These are phyloP conservation scores for Bryconaethiops microstoma DNA, from an alignment of 2,797 vertebrate genomes.

Conservation along the genomic window DNA sequence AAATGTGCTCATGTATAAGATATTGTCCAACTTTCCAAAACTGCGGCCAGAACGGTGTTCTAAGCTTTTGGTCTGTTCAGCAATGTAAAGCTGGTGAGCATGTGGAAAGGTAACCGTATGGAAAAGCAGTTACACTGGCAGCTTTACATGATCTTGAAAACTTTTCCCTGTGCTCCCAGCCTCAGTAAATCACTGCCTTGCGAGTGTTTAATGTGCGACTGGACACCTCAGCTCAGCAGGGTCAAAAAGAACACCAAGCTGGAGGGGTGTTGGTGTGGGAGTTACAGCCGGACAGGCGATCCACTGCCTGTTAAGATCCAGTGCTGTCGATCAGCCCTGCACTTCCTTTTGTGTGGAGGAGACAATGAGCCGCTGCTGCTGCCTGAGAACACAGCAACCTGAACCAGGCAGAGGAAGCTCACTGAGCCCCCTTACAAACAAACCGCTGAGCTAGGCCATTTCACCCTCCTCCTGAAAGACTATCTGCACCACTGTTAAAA, in stretches of 20 bases:
- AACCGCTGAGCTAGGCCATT: slow-evolving; percentile 81
- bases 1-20: not conserved
- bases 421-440: slow-evolving; percentile 78
- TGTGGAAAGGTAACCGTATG: slow-evolving; percentile 7
- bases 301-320: slow-evolving; percentile 52
- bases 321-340: slow-evolving; percentile 66
- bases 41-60: not conserved
- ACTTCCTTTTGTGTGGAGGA: slow-evolving; percentile 68
- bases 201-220: slow-evolving; percentile 29
- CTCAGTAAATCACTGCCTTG: slow-evolving; percentile 18
- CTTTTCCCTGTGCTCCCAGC: slow-evolving; percentile 16
- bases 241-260: slow-evolving; percentile 16
- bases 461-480: slow-evolving; percentile 75
- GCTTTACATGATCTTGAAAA: slow-evolving; percentile 16
- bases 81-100: not conserved
- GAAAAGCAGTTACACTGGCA: slow-evolving; percentile 23
- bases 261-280: not conserved
- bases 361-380: slow-evolving; percentile 73
- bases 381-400: slow-evolving; percentile 72
- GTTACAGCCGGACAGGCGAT: slow-evolving; percentile 11
- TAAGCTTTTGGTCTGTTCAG: not conserved
- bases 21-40: not conserved
- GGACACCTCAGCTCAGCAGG: slow-evolving; percentile 25
- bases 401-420: slow-evolving; percentile 84
- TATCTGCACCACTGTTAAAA: slow-evolving; percentile 78